Evolutionary conservation across 1,140 invertebrate genomes (phyloP), one percentile per base, ranked within the genome.

Genomic region (Drosophila grimshawi): DNA sequence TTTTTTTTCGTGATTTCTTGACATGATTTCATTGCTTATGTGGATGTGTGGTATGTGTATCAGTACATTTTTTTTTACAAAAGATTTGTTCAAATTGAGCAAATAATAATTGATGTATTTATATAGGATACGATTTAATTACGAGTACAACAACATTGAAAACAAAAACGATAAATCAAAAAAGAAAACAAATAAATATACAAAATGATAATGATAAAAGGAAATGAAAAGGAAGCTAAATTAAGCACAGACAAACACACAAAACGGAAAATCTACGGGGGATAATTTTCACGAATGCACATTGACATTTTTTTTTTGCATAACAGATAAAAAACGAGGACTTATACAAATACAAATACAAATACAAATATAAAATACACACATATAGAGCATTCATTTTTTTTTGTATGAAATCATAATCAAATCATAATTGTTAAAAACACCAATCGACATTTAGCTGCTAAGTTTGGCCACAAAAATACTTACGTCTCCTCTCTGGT

Each of bases 401-500:
- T 37, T 55, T 52, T 27, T 39, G 11, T 52, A 63, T 55, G 35
- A 69, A 74, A 62, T 62, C 45, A 63, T 63, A 51, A 59, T 75
- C 45, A 70, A 75, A 70, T 59, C 32, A 75, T 52, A 75, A 55
- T 63, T 70, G 60, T 53, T 61, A 35, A 57, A 59, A 85, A 86
- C 81, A 89, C 80, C 80, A 88, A 88, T 80, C 66, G 80, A 83
- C 64, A 73, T 67, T 62, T 66, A 62, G 59, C 74, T 68, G 81
- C 82, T 78, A 75, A 70, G 56, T 70, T 67, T 69, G 83, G 83
- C 62, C 73, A 86, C 83, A 82, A 76, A 83, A 86, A 80, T 91
- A 95, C 95, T 95, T 95, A 95, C 95, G 94, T 94, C 93, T 95
- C 94, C 92, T 93, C 94, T 91, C 94, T 93, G 88, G 83, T 88